Base-by-base conservation (phyloP, 2,888 invertebrate species). In the Drosophila seclusa region DNA sequence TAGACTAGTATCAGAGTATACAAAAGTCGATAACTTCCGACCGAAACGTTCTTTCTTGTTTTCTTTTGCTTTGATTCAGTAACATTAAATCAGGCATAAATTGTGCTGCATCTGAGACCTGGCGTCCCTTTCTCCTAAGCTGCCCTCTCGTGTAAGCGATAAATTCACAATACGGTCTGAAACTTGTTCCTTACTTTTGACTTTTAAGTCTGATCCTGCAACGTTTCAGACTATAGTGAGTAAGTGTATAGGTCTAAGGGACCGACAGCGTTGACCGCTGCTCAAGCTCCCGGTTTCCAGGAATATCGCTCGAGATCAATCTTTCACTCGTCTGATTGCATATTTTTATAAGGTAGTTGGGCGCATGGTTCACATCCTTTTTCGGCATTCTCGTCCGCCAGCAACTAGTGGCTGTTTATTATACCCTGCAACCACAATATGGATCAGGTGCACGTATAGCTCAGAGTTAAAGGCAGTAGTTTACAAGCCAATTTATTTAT, bases 241-340 rank as follows among this genome's bases (percentile, higher is more conserved):
- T 68, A 42, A 57, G 59, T 61, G 36, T 57, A 42, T 83, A 52
- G 21, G 73, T 64, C 68, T 73, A 78, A 76, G 74, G 68, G 73
- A 64, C 63, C 38, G 50, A 59, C 64, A 68, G 55, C 40, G 60
- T 58, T 63, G 55, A 72, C 70, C 64, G 68, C 64, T 67, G 55
- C 57, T 73, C 66, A 53, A 61, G 72, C 70, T 76, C 73, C 65
- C 73, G 55, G 69, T 91, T 91, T 91, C 91, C 88, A 79, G 90
- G 91, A 92, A 91, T 90, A 92, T 91, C 91, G 86, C 80, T 74
- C 85, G 84, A 87, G 90, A 91, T 91, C 92, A 91, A 92, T 92
- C 91, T 91, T 82, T 81, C 74, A 76, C 70, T 80, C 83, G 78
- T 80, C 84, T 90, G 91, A 92, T 91, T 91, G 91, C 89, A 90